Conservation (phyloP, 2,888 invertebrate species). For the Halictus quadricinctus region DNA sequence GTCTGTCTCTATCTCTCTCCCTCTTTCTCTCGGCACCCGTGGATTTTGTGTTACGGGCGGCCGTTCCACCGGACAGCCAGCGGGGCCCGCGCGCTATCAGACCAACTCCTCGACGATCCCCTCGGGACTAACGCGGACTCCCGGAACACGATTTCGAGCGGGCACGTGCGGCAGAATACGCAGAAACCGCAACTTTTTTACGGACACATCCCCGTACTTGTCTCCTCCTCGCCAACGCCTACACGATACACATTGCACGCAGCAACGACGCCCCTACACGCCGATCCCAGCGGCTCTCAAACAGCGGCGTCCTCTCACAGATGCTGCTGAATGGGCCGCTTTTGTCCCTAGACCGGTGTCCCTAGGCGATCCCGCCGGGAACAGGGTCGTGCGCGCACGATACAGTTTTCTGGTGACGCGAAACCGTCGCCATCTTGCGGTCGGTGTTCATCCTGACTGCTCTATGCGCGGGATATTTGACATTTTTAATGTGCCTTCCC, state of each 20-base stretch:
- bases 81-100: conserved; percentile 6
- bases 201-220: conserved; percentile 71
- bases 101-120: background rate
- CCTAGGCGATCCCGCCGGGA: conserved; percentile 22
- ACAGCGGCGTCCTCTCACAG: background rate
- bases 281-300: conserved; percentile 73
- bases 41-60: conserved; percentile 38
- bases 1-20: background rate
- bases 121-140: background rate
- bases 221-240: conserved; percentile 80
- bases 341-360: conserved; percentile 10
- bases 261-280: conserved; percentile 77
- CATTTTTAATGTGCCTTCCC: background rate
- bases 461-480: background rate
- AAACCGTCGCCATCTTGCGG: background rate
- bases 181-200: conserved; percentile 66
- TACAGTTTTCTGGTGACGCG: background rate
- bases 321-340: conserved; percentile 8
- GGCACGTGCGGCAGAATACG: conserved; percentile 67
- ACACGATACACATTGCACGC: conserved; percentile 81
- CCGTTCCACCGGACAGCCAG: conserved; percentile 25
- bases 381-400: background rate
- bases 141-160: conserved; percentile 53
- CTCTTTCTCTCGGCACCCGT: conserved; percentile 32
- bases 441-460: background rate